Conservation (phyloP, 2,797 vertebrate genomes). For the Borostomias antarcticus region DNA sequence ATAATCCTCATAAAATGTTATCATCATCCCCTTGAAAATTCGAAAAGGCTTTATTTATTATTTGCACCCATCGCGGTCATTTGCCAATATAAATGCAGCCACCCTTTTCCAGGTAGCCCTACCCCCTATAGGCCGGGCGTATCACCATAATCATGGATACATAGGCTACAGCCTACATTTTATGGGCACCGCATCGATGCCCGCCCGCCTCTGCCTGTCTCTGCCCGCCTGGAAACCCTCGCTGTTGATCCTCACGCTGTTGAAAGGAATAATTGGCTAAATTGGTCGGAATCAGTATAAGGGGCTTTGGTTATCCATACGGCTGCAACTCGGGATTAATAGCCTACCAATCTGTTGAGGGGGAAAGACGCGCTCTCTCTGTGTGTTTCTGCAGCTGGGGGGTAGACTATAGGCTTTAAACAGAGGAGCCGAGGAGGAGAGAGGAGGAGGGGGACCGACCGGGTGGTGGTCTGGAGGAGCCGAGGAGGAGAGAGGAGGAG, state of each 20-base stretch:
- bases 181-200: not conserved
- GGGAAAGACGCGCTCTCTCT: constrained; percentile 20
- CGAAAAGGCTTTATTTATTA: too few species aligned
- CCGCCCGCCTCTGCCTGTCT: too few species aligned
- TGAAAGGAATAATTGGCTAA: constrained; percentile 63
- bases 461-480: not conserved
- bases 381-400: too few species aligned
- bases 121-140: not conserved
- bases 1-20: too few species aligned
- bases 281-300: constrained; percentile 40
- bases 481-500: not conserved
- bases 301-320: constrained; percentile 52
- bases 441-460: not conserved
- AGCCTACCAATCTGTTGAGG: constrained; percentile 63
- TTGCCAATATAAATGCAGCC: too few species aligned
- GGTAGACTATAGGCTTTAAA: too few species aligned
- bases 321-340: constrained; percentile 60
- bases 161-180: not conserved
- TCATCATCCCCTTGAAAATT: too few species aligned
- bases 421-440: too few species aligned
- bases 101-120: too few species aligned
- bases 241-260: constrained; percentile 34
- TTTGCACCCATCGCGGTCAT: too few species aligned
- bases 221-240: constrained; percentile 6
- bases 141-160: not conserved